These are phyloP conservation scores for Mesoclemmys tuberculata DNA, from an alignment of 2,113 vertebrate species.

Conservation along the genomic window DNA sequence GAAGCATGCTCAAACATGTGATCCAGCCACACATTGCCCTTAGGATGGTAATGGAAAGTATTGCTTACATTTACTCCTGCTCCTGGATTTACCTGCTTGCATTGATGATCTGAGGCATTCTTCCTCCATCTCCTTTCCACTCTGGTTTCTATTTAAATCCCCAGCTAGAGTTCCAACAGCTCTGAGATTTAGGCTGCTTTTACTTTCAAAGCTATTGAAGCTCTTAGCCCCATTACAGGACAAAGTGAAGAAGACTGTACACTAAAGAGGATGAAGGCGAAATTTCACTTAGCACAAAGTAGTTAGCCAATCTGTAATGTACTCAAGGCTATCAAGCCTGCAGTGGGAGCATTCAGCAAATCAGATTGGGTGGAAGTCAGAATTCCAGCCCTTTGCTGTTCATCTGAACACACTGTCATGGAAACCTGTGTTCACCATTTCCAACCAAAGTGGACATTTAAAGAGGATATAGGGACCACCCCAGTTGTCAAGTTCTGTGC, in stretches of 20 bases:
- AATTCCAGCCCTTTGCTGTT: background rate
- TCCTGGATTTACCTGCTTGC: background rate
- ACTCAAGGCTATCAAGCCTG: rapidly evolving
- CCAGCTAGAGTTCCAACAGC: background rate
- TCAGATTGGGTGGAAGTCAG: background rate
- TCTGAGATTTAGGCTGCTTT: background rate
- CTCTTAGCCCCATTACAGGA: background rate
- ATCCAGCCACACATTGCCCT: background rate
- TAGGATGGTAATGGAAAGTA: background rate
- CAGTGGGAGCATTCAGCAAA: background rate
- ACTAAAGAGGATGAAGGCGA: background rate
- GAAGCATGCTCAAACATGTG: background rate
- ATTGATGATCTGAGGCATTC: background rate
- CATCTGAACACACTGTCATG: background rate
- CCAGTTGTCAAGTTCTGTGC: background rate
- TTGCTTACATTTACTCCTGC: background rate
- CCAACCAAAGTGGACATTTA: background rate
- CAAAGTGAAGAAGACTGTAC: background rate
- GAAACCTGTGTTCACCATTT: background rate
- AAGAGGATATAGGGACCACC: background rate
- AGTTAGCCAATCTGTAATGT: background rate
- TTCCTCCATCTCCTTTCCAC: background rate
- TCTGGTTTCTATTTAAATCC: background rate
- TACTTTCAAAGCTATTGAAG: background rate
- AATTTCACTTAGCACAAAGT: background rate